Conservation (phyloP, 2,113 vertebrate genomes). For the Chamaetylas fuelleborni region DNA sequence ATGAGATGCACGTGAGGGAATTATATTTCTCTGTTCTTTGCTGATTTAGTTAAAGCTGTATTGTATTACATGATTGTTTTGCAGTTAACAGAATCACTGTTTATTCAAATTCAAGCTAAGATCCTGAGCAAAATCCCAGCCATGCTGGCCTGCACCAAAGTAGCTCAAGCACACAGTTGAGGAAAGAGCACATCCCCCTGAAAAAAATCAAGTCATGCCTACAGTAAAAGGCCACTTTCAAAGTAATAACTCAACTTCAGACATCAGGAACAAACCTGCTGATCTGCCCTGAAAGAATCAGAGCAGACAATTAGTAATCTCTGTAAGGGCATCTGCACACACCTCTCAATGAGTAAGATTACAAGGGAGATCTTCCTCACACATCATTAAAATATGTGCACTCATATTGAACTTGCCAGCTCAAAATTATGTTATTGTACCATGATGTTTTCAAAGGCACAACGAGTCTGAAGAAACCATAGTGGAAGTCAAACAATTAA, state of each 20-base stretch:
- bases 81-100: neutral
- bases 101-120: neutral
- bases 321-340: neutral
- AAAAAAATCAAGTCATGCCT: neutral
- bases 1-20: neutral
- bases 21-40: neutral
- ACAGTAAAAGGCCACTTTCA: neutral
- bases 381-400: neutral
- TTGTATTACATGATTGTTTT: neutral
- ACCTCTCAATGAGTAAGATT: neutral
- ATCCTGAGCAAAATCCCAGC: neutral
- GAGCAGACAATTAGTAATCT: neutral
- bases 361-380: neutral
- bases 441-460: neutral
- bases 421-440: neutral
- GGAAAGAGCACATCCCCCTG: neutral
- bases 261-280: neutral
- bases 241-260: neutral
- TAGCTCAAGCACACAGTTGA: neutral
- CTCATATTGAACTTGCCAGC: neutral
- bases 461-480: neutral
- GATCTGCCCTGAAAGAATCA: neutral
- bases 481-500: neutral
- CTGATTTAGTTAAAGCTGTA: slow-evolving; percentile 6
- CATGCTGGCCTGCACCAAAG: neutral